phyloP scores from a whole-genome alignment of 2,113 vertebrate species.

The Taurulus bubalis region DNA sequence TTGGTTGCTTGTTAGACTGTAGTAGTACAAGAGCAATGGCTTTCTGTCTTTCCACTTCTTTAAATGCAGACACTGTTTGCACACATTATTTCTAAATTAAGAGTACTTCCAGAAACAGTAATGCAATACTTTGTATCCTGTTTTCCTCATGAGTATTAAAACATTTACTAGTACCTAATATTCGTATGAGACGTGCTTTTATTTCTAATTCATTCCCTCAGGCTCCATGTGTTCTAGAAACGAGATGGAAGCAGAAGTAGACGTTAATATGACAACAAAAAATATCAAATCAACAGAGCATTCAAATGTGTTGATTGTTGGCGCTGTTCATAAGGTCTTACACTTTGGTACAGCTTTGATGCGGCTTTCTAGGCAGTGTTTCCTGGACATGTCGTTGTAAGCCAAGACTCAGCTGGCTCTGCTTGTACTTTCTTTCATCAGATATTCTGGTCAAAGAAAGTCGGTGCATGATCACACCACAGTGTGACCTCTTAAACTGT shows the following conservation, averaged over 20 bases:
- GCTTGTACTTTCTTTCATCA: conserved; percentile 10
- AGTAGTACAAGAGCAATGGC: not conserved
- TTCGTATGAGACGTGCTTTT: not conserved
- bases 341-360: not conserved
- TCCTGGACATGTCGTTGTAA: conserved; percentile 10
- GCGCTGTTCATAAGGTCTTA: not conserved
- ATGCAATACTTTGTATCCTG: not conserved
- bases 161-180: not conserved
- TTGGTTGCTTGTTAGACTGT: too few relatives aligned
- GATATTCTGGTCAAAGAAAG: conserved; percentile 4
- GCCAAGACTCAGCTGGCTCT: conserved; percentile 28
- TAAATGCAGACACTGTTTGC: not conserved
- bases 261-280: too few relatives aligned
- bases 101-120: not conserved
- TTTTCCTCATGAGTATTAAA: not conserved
- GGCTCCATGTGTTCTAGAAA: not conserved
- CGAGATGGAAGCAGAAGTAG: too few relatives aligned
- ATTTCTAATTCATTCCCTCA: not conserved
- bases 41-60: not conserved
- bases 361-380: conserved; percentile 35
- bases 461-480: not conserved
- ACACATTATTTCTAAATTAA: not conserved
- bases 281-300: conserved; percentile 16
- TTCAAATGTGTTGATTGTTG: not conserved
- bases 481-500: not conserved